These are phyloP conservation scores for Rhegmatorhina hoffmannsi DNA, from an alignment of 2,113 vertebrate genomes.

Conservation along the genomic window DNA sequence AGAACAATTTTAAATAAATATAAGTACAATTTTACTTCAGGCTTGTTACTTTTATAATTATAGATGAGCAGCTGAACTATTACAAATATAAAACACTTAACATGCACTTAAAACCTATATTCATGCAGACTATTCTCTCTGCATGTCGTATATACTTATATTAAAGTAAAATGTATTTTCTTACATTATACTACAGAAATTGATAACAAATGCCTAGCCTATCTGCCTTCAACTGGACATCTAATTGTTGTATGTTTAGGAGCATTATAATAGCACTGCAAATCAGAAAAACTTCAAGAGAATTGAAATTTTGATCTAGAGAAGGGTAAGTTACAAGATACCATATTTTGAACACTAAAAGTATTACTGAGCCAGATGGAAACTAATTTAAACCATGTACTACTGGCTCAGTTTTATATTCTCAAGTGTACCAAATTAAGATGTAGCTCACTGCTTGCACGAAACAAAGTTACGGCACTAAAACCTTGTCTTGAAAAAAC, in stretches of 20 bases:
- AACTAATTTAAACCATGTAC: constrained; percentile 53
- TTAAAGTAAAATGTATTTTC: background rate
- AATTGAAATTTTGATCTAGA: background rate
- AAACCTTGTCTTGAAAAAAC: background rate
- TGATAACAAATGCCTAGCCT: background rate
- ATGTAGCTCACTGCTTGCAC: background rate
- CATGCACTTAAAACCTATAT: background rate
- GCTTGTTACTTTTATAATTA: background rate
- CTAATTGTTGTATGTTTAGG: background rate
- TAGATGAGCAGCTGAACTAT: background rate
- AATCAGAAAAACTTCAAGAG: background rate
- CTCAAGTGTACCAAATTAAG: constrained; percentile 27
- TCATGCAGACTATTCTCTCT: background rate
- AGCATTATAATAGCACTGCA: background rate
- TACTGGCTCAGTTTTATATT: constrained; percentile 32
- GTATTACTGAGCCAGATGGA: constrained; percentile 38
- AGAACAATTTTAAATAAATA: background rate
- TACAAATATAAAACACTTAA: background rate
- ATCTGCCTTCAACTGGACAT: background rate
- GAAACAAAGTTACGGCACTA: background rate
- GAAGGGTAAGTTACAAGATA: background rate
- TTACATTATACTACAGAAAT: background rate
- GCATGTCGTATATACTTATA: background rate
- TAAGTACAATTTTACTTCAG: background rate
- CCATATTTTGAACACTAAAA: constrained; percentile 6